Evolutionary conservation across 2,888 invertebrate genomes (phyloP), one percentile per base, ranked within the genome.

Genomic region (Auanema sp.): DNA sequence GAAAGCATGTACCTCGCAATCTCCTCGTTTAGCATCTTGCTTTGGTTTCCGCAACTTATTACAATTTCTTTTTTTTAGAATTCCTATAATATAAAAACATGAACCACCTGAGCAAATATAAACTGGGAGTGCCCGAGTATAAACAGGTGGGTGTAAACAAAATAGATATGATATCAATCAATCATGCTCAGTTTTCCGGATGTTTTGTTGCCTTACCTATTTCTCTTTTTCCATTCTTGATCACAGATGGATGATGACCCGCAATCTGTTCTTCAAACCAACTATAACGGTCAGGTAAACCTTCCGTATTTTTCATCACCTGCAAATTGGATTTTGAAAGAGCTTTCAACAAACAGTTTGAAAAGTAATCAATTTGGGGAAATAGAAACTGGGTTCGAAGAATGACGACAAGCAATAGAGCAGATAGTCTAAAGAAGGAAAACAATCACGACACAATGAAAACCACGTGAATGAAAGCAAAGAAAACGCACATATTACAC

Each of bases 191-290:
- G 4, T 5, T 33, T 33, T 33, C 33, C 33, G 33, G 33, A 33
- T 5, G 33, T 3, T 33, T 33, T 33, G 18, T 44, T 43, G 42
- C 58, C 65, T 51, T 2, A 82, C 82, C 82, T 47, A 82, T 81
- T 71, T 83, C 80, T 43, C 81, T 60, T 42, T 77, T 70, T 18
- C 80, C 81, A 66, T 81, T 77, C 55, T 79, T 78, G 47, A 81
- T 69, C 8, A 83, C 78, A 12, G 77, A 76, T 11, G 80, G 82
- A 70, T 80, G 80, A 64, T 82, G 82, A 5, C 82, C 82, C 5
- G 82, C 82, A 14, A 82, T 81, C 60, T 82, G 73, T 47, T 73
- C 69, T 1, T 66, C 55, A 53, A 74, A 76, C 81, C 81, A 81
- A 55, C 76, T 69, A 60, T 72, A 78, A 33, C 65, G 59, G 23